Evolutionary conservation across 1,140 invertebrate species (phyloP), one percentile per base, ranked within the genome.

Genomic region (Homarus americanus): DNA sequence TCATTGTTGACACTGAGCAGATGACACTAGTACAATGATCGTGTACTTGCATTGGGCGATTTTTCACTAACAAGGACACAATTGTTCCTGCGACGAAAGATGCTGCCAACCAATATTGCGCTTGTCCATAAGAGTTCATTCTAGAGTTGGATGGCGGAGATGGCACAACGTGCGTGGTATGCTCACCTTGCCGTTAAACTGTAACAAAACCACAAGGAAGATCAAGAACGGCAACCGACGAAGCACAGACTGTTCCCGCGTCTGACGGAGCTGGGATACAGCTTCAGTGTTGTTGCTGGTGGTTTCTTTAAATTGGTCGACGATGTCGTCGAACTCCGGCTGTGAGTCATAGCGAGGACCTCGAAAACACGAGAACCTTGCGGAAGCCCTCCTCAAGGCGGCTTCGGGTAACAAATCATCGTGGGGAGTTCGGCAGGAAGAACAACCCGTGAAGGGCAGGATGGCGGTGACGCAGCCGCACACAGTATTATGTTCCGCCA

Each of bases 351-450:
- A 89, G 24, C 72, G 49, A 10, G 79, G 36, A n/a, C 92, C 92
- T 24, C 92, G 34, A 34, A 86, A 92, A 91, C 2, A 72, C 28
- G 20, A 92, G 58, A 24, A 90, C 63, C 34, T 92, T 69, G 34
- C 75, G 66, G 41, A 90, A n/a, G n/a, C n/a, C 92, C 49, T 91
- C 92, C 1, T 91, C 38, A 7, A 28, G 9, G n/a, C 92, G 86
- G n/a, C 85, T 86, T 32, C 79, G 41, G 34, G 88, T 88, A 10
- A 87, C 89, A 7, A 91, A 36, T 90, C 92, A 92, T 2, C 92
- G 84, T 24, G 92, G 92, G n/a, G 92, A 92, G 82, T 92, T 73
- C 2, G 92, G 92, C n/a, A 92, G 69, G 34, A 91, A 89, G 15
- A 87, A 15, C 36, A 92, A 63, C 0, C 80, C 78, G 88, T 24